Evolutionary conservation across 2,113 vertebrate species (phyloP), one percentile per base, ranked within the genome.

Genomic region (Uria aalge): DNA sequence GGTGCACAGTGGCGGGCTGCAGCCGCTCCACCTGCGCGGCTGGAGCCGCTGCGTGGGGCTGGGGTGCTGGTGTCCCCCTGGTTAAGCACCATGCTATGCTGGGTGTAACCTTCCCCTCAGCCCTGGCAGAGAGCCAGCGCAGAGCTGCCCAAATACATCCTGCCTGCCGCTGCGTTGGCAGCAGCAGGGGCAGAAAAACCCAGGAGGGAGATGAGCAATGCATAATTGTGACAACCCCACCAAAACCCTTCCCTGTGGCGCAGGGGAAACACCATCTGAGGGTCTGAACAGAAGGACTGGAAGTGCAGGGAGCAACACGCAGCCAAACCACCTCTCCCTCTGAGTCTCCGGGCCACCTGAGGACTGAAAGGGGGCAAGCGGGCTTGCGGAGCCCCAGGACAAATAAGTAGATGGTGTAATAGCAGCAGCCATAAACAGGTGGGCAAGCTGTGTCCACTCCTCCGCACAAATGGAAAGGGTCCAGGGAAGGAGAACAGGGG

Each of bases 1-100:
- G 36, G 24, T 1, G 8, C 2, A 5, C 6, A 36, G 60, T 3
- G 6, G 43, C 0, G 1, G 66, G 27, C 81, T 72, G 66, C 41
- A 68, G 59, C 41, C 14, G 2, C 29, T 34, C 75, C 60, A 69
- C 23, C 1, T 2, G 23, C 2, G 0, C 2, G 0, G 11, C 40
- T 66, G 0, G 0, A 69, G 59, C 23, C 17, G 3, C 9, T 12
- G 11, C 0, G 0, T 11, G 43, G n/a, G n/a, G n/a, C n/a, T n/a
- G 76, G 76, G 76, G 15, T 41, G 11, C 32, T 8, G 6, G 8
- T 47, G 55, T 4, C 36, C n/a, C 15, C 11, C 14, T 52, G 32
- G 41, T 43, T 40, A 36, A 12, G 8, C 68, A 32, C 21, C 9
- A 3, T 32, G 68, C 26, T 43, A 14, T 47, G 12, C 15, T 57